Evolutionary conservation across 2,888 invertebrate species (phyloP).

Genomic region (Hyles lineata): DNA sequence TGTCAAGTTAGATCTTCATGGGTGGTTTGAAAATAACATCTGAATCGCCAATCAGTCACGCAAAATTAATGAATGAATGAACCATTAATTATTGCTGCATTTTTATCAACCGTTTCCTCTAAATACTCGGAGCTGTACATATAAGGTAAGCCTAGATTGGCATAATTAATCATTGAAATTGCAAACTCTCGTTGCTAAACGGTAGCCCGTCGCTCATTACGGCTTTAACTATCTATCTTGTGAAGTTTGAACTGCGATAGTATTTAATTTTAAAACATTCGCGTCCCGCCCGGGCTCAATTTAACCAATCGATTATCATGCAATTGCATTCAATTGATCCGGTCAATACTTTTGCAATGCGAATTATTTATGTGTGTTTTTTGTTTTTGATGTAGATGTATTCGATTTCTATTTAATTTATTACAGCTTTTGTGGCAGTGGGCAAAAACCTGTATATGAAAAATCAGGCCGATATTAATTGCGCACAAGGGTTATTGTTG

Average conservation of each 20-base stretch:
- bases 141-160: slow-evolving; percentile 3
- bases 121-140: neutral
- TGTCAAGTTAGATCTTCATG: neutral
- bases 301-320: slow-evolving; percentile 13
- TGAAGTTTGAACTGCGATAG: slow-evolving; percentile 8
- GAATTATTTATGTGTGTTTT: neutral
- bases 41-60: neutral
- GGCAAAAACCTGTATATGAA: too few species aligned
- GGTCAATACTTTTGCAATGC: slow-evolving; percentile 6
- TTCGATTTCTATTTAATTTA: too few species aligned
- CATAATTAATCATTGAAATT: slow-evolving; percentile 16
- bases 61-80: neutral
- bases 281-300: neutral
- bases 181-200: slow-evolving; percentile 13
- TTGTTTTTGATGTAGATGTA: neutral
- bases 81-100: neutral
- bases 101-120: neutral
- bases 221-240: slow-evolving; percentile 3
- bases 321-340: slow-evolving; percentile 16
- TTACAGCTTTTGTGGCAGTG: too few species aligned
- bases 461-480: too few species aligned
- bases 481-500: too few species aligned
- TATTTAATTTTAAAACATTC: slow-evolving; percentile 2
- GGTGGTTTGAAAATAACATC: neutral
- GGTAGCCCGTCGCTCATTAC: slow-evolving; percentile 6